These are phyloP conservation scores for Maniola jurtina DNA, from an alignment of 1,140 invertebrate species.

Conservation along the genomic window DNA sequence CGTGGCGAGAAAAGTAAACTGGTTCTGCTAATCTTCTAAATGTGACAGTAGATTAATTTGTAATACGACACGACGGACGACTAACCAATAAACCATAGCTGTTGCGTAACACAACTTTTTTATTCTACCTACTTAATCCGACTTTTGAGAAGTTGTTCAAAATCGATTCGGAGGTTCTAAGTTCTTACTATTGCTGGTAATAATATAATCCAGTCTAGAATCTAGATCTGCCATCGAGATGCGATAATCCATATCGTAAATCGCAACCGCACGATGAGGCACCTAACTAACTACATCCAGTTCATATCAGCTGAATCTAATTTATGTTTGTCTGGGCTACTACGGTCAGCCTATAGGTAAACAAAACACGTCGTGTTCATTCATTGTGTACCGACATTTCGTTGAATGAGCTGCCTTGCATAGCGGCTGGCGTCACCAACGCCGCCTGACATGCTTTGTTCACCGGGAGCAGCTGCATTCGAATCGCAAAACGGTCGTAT, in stretches of 20 bases:
- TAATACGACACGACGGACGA: too few species aligned
- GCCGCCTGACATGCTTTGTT: slow-evolving; percentile 64
- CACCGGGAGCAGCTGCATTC: slow-evolving; percentile 59
- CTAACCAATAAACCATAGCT: background rate
- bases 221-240: too few species aligned
- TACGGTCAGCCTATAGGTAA: slow-evolving; percentile 33
- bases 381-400: slow-evolving; percentile 45
- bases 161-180: too few species aligned
- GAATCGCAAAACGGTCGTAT: slow-evolving; percentile 55
- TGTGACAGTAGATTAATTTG: too few species aligned
- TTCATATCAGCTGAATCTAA: background rate
- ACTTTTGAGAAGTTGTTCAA: background rate
- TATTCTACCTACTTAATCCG: background rate
- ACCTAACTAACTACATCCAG: too few species aligned
- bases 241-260: too few species aligned
- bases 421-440: slow-evolving; percentile 35
- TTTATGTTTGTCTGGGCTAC: slow-evolving; percentile 7
- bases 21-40: too few species aligned
- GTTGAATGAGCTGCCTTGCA: slow-evolving; percentile 53
- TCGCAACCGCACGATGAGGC: too few species aligned
- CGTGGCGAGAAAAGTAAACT: too few species aligned
- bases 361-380: slow-evolving; percentile 63
- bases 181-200: too few species aligned
- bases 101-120: background rate
- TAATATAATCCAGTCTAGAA: too few species aligned